Evolutionary conservation across 2,113 vertebrate species (phyloP).

Genomic region (Myrmecophaga tridactyla): DNA sequence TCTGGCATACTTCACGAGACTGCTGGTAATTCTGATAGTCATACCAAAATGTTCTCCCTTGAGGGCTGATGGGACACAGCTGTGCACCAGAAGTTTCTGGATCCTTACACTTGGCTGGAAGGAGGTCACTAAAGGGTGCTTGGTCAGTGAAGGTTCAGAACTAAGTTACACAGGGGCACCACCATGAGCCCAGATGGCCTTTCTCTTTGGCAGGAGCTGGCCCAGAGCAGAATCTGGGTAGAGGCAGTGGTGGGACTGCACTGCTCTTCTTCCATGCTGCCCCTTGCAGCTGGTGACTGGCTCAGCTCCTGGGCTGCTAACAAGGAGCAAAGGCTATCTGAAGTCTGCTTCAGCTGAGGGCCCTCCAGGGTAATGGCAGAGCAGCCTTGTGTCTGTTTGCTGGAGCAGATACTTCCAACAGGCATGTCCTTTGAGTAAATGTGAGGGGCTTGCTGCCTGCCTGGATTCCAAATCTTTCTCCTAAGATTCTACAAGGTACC

Average conservation of each 20-base stretch:
- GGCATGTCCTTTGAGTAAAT: background rate
- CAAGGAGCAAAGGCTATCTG: background rate
- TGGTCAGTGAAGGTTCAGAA: background rate
- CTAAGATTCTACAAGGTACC: background rate
- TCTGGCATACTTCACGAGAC: background rate
- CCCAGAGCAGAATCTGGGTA: background rate
- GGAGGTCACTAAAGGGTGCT: background rate
- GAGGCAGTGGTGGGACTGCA: background rate
- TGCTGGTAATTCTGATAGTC: background rate
- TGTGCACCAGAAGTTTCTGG: background rate
- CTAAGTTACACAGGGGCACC: background rate
- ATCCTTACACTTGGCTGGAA: background rate
- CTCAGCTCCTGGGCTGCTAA: background rate
- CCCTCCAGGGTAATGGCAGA: rapidly evolving
- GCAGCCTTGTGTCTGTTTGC: background rate
- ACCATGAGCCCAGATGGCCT: background rate
- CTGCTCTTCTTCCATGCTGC: background rate
- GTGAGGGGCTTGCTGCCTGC: background rate
- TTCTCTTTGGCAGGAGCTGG: background rate
- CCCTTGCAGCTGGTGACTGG: background rate
- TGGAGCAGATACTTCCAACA: background rate
- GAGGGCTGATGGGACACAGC: background rate
- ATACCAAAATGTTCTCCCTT: background rate
- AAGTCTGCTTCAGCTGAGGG: background rate
- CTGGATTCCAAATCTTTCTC: background rate